Base-by-base conservation (phyloP, 2,888 invertebrate species). In the Nycteola revayana region DNA sequence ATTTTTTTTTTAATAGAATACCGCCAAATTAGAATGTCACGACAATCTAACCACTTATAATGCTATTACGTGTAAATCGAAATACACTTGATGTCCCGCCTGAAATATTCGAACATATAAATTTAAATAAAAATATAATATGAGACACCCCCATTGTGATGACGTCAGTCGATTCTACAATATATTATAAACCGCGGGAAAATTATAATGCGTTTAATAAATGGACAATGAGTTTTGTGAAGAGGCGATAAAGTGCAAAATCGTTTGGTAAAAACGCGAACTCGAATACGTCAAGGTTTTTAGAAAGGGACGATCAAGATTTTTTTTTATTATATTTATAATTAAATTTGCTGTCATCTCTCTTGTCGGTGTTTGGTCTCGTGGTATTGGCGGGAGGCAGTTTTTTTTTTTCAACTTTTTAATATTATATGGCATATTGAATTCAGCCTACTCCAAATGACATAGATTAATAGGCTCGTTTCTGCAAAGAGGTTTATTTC, bases 331-430 rank as follows among this genome's bases (percentile, higher is more conserved):
- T 83, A 86, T 86, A 82, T 85, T 85, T 84, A 84, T 86, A 88
- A 88, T 88, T 88, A 87, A 88, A 86, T 85, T 82, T 72, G 76
- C 83, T 85, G 86, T 83, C 86, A 87, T 81, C 79, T 79, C 75
- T 76, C 77, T 75, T 69, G 21, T 21, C 66, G 67, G 66, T 73
- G 73, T 77, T 77, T 82, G 54, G 75, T 74, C 73, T 74, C 57
- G 80, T 85, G 83, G 72, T 77, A 80, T 79, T 87, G 86, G 84
- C 85, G 81, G 75, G 75, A 72, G 79, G 70, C 73, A 72, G 67
- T 59, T 75, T 69, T 78, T 67, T 70, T 70, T 63, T 67, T 64
- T 48, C 28, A 37, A 56, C 49, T 70, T 70, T 65, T 75, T 69
- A 75, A 78, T 75, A 7, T 6, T 24, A 9, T 9, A 25, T 24